Evolutionary conservation across 2,888 invertebrate genomes (phyloP), one percentile per base, ranked within the genome.

Genomic region (Phlogophora meticulosa): DNA sequence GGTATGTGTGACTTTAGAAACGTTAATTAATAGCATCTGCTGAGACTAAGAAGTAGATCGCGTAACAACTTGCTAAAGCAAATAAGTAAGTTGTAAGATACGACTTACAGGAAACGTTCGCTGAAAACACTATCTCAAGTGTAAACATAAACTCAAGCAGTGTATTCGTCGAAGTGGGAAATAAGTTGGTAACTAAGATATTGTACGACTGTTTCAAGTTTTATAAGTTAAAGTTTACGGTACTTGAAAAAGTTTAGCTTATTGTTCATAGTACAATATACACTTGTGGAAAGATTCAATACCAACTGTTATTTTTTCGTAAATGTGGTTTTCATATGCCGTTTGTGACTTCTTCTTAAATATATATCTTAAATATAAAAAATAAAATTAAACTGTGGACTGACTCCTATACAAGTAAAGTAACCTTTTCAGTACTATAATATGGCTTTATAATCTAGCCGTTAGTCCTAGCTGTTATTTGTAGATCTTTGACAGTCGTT

Each of bases 1-100:
- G 7, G 15, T 13, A n/a, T 80, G 56, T 75, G 43, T 58, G 56
- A 61, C 72, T 76, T 69, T 22, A 17, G 53, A 20, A 45, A 48
- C 56, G 43, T 80, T 82, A 64, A 80, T 80, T 80, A 80, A 70
- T 76, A 66, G 57, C 66, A 64, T 69, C 77, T 80, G 57, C 28
- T 40, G 40, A 58, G 40, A 46, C 70, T 45, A 10, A 57, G 38
- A 40, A 57, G 32, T 49, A 38, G 40, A 57, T 48, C 36, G 56
- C 20, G 51, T 53, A 76, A 76, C 59, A 76, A 80, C 64, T 62
- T 62, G 55, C 10, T 68, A 42, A 72, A 66, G 57, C 77, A 72
- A 80, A 69, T 81, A 72, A 66, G 48, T 57, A 70, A 78, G 52
- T 81, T 62, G 24, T 17, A 32, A 65, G 68, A 68, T 64, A 40